Conservation (phyloP, 2,797 vertebrate genomes). For the Chaetophractus vellerosus region DNA sequence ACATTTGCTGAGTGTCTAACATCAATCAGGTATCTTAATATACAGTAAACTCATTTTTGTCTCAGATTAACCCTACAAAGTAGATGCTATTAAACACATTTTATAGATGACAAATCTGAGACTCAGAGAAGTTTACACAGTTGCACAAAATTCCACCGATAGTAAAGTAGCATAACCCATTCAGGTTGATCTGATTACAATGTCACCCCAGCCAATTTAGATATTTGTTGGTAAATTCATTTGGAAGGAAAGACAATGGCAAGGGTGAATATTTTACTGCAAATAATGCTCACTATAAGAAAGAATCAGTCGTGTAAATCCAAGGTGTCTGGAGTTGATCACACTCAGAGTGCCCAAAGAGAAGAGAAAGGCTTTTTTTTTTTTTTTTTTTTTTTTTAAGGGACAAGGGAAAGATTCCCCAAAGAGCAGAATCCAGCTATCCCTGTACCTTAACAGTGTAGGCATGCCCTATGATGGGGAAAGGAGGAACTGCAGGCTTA, state of each 20-base stretch:
- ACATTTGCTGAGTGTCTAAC: background rate
- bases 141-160: background rate
- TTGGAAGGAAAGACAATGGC: background rate
- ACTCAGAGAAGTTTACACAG: slow-evolving; percentile 15
- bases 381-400: too few species aligned
- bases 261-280: background rate
- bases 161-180: slow-evolving; percentile 23
- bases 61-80: background rate
- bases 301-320: background rate
- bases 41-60: background rate
- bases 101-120: slow-evolving; percentile 42
- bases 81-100: background rate
- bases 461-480: background rate
- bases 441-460: background rate
- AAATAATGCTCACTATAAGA: slow-evolving; percentile 8
- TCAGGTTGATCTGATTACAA: background rate
- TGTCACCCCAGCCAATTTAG: background rate
- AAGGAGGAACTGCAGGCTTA: background rate
- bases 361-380: background rate
- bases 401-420: background rate
- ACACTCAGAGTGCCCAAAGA: background rate
- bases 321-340: background rate
- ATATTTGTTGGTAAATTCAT: background rate
- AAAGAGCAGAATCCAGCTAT: background rate
- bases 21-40: slow-evolving; percentile 46